phyloP scores from a whole-genome alignment of 2,797 vertebrate genomes.

The Monodelphis domestica region DNA sequence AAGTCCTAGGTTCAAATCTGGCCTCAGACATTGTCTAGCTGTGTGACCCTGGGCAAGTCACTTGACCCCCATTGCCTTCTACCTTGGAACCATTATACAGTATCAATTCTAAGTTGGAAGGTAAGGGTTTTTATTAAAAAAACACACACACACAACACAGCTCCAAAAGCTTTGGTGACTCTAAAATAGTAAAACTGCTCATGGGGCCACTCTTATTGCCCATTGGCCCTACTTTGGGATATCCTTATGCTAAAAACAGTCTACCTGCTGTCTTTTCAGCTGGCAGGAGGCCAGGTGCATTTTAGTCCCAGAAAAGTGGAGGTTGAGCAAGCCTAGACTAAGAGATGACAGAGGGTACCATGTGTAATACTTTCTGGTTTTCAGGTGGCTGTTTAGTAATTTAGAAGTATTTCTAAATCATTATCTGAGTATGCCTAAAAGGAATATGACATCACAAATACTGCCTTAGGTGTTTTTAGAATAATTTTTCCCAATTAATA shows the following conservation, averaged over 20 bases:
- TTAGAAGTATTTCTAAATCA: constrained; percentile 21
- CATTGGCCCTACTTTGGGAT: not conserved
- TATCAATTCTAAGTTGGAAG: too few species aligned
- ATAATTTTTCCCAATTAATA: not conserved
- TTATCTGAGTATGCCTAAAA: not conserved
- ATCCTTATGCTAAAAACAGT: constrained; percentile 4
- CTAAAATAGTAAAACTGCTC: not conserved
- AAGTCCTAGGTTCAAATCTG: too few species aligned
- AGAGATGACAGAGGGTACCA: not conserved
- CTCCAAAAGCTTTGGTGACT: not conserved
- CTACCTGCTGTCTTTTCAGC: constrained; percentile 6
- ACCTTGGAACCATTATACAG: too few species aligned
- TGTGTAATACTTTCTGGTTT: constrained; percentile 30
- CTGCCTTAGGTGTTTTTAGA: not conserved
- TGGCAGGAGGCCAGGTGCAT: constrained; percentile 5
- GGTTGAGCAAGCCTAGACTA: not conserved
- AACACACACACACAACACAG: too few species aligned
- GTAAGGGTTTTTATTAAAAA: too few species aligned
- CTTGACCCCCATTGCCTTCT: too few species aligned
- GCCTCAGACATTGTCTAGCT: too few species aligned
- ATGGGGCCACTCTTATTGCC: not conserved
- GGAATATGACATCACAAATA: not conserved
- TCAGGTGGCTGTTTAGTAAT: constrained; percentile 24
- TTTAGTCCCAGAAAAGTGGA: constrained; percentile 12
- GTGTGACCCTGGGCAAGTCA: too few species aligned